A percentile compares a stretch with the other conserved stretches of the same genome.
Evolutionary conservation across 30 jellyfish, hydroid and myxozoan genomes (phyloP).

Genomic region (Mastigias papua): DNA sequence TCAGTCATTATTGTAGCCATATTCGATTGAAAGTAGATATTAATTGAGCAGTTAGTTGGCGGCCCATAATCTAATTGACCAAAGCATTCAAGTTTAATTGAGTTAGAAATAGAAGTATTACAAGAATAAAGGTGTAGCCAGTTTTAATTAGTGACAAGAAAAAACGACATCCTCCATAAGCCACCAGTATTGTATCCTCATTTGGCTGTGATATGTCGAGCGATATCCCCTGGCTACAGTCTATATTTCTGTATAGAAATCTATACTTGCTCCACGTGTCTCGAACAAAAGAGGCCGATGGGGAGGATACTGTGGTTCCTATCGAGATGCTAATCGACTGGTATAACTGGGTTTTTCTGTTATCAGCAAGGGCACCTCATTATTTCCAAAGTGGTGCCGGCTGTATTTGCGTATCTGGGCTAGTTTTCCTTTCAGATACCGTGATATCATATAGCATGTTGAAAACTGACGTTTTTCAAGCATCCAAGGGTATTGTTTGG

Average conservation of each 20-base stretch:
- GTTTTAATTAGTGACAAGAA: background rate
- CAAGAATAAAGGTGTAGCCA: background rate
- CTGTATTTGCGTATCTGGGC: no score
- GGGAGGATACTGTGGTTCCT: slow-evolving; percentile 11
- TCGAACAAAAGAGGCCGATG: background rate
- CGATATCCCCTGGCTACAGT: background rate
- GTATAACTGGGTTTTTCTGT: background rate
- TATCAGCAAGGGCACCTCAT: slow-evolving; percentile 1
- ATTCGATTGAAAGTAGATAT: no score
- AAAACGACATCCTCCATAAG: background rate
- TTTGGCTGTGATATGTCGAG: background rate
- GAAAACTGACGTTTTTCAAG: no score
- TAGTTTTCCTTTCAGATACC: no score
- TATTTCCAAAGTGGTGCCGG: background rate
- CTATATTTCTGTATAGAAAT: background rate
- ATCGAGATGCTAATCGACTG: slow-evolving; percentile 1
- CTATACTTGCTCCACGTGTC: background rate
- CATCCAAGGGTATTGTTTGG: no score
- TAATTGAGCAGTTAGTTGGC: no score
- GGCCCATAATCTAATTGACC: background rate
- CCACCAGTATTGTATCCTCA: background rate
- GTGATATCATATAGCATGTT: no score
- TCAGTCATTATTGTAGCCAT: no score
- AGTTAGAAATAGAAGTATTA: background rate
- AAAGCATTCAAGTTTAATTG: background rate